Conservation (phyloP, 2,797 vertebrate genomes). For the Coregonus suidteri region DNA sequence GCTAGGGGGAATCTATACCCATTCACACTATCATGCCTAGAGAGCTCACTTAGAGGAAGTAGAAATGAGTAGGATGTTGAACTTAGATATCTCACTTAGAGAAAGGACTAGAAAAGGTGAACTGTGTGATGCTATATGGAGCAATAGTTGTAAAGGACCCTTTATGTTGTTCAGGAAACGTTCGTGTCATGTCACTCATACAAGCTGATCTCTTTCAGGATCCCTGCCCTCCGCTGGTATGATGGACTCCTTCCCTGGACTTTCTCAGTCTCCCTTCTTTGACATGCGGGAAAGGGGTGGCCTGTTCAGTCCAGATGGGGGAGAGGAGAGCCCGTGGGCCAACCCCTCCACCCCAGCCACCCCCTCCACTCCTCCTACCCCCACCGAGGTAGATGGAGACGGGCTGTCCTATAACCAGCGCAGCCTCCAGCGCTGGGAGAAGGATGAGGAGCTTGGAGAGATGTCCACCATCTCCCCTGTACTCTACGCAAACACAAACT, state of each 20-base stretch:
- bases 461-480: constrained; percentile 98
- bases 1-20: too few relatives aligned
- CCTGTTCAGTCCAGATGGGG: constrained; percentile 95
- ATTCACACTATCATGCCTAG: too few relatives aligned
- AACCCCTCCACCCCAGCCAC: constrained; percentile 92
- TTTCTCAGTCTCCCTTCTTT: constrained; percentile 93
- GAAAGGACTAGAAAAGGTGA: neutral
- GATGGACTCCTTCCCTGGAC: constrained; percentile 89
- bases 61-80: neutral
- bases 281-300: constrained; percentile 91
- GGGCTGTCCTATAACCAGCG: constrained; percentile 98
- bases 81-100: neutral
- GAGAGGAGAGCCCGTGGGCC: constrained; percentile 97
- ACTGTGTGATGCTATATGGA: neutral
- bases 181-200: neutral
- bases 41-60: neutral
- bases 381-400: constrained; percentile 90
- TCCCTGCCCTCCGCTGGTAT: constrained; percentile 83
- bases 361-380: constrained; percentile 93
- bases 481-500: constrained; percentile 98
- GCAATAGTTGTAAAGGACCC: neutral
- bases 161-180: neutral
- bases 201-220: constrained; percentile 75
- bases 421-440: constrained; percentile 98
- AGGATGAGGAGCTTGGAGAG: constrained; percentile 95